Evolutionary conservation across 2,113 vertebrate genomes (phyloP), one percentile per base, ranked within the genome.

Genomic region (Oreochromis tanganicae): DNA sequence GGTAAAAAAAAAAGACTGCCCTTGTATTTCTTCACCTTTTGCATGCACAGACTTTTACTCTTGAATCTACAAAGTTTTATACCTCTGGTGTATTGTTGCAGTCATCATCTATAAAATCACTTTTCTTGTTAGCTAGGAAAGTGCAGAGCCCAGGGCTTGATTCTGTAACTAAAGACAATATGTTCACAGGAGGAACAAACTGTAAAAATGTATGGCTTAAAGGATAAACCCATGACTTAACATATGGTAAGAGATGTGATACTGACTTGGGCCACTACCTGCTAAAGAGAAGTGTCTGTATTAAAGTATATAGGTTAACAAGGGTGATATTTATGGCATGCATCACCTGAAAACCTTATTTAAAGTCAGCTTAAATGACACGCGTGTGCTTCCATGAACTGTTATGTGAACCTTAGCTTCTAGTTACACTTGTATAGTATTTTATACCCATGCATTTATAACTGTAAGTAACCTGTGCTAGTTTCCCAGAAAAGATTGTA

Each of bases 401-500:
- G 81, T 83, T 87, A 16, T 3, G 83, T 63, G 85, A 87, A 88
- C 90, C 93, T 34, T 17, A 78, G 71, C 89, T 61, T 85, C 81
- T 84, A 85, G 88, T 92, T 94, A 87, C 88, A 90, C 48, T 87
- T 88, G 3, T 79, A 10, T 43, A 50, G 21, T 83, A 59, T 82
- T 27, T 36, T 36, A 48, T 46, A 68, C 82, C 36, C 46, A 73
- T 59, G 85, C 38, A 88, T 71, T 75, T 73, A 34, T 88, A 85
- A 89, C 87, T 87, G 89, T 88, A 93, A 92, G 85, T 83, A 95
- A 94, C 89, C 90, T 91, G 83, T 80, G 83, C 88, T 89, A 85
- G 87, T 92, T 93, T 93, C 93, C 87, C 91, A 87, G 94, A 94
- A 94, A 94, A 93, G 85, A 80, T 82, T 88, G 68, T 94, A 96